These are phyloP conservation scores for Anthopleura xanthogrammica DNA, from an alignment of 92 coral and sea anemone species.

Conservation along the genomic window DNA sequence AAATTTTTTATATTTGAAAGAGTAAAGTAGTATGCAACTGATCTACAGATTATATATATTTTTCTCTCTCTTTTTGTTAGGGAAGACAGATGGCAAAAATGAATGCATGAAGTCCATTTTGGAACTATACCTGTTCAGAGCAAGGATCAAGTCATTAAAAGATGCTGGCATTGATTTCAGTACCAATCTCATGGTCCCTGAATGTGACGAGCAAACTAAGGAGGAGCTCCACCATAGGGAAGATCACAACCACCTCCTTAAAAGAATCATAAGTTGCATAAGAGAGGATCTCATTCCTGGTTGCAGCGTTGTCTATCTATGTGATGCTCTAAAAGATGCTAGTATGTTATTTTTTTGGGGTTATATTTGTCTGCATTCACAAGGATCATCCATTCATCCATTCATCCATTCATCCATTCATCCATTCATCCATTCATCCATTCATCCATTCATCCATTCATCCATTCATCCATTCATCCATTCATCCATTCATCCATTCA, in stretches of 20 bases:
- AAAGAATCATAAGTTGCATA: conserved; percentile 38
- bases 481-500: too few species aligned
- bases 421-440: too few species aligned
- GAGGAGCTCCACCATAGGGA: conserved; percentile 58
- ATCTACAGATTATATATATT: too few species aligned
- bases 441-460: too few species aligned
- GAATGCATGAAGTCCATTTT: conserved; percentile 55
- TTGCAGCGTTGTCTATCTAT: conserved; percentile 15
- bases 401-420: too few species aligned
- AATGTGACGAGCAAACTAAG: conserved; percentile 33
- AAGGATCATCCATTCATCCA: too few species aligned
- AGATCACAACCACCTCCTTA: conserved; percentile 70
- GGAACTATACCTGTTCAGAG: conserved; percentile 56
- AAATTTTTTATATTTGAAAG: conserved; percentile 29
- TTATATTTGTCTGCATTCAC: too few species aligned
- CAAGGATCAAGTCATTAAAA: conserved; percentile 26
- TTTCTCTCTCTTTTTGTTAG: too few species aligned
- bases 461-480: too few species aligned
- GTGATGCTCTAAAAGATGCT: conserved; percentile 60
- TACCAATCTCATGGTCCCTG: conserved; percentile 55
- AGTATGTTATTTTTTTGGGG: too few species aligned
- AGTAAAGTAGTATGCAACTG: too few species aligned
- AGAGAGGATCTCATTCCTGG: conserved; percentile 60
- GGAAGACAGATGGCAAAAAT: too few species aligned
- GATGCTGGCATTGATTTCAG: conserved; percentile 64